These are phyloP conservation scores for Rattus rattus DNA, from an alignment of 2,113 vertebrate species.

Conservation along the genomic window DNA sequence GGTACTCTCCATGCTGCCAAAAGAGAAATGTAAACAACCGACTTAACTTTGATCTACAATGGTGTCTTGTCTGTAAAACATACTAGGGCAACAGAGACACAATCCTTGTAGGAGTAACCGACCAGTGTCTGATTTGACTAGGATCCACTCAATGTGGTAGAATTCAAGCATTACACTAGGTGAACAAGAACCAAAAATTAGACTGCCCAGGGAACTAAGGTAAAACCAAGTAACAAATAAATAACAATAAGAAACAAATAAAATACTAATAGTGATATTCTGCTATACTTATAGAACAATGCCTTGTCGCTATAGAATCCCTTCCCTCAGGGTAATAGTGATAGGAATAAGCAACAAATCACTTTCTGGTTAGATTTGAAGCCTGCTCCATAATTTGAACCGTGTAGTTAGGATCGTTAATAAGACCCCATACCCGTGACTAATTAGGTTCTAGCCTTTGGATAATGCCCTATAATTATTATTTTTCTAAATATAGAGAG, in stretches of 20 bases:
- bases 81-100: background rate
- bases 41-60: background rate
- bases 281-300: background rate
- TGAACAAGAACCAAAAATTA: background rate
- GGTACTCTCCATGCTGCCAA: background rate
- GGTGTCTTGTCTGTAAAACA: background rate
- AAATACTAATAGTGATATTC: background rate
- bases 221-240: background rate
- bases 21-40: background rate
- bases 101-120: background rate
- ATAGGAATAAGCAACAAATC: background rate
- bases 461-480: background rate
- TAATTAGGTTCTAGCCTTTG: background rate
- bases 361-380: background rate
- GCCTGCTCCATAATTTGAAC: background rate
- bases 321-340: background rate
- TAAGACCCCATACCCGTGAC: background rate
- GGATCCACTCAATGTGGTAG: background rate
- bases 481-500: background rate
- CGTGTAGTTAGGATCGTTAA: background rate
- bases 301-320: background rate
- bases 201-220: background rate
- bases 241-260: background rate
- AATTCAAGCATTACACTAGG: background rate
- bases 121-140: background rate